Base-by-base conservation (phyloP, 2,113 vertebrate species). In the Eptatretus burgeri region DNA sequence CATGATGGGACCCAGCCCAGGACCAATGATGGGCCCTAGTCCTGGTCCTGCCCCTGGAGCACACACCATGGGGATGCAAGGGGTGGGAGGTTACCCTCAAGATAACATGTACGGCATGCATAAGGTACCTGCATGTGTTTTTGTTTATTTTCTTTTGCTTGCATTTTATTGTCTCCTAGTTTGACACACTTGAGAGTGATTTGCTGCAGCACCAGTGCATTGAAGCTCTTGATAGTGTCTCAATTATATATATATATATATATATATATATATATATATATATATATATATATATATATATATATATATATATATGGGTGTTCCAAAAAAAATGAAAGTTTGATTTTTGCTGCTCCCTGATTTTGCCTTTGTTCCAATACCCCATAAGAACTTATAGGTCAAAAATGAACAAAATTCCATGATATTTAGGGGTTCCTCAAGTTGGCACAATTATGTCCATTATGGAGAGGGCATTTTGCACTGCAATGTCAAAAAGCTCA, bases 11-110 rank as follows among this genome's bases (percentile, higher is more conserved):
- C 79, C 85, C 52, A 94, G 85, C 63, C 91, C 91, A 53, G 89
- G 89, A 69, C 91, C 87, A n/a, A 93, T 89, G 71, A 71, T 95
- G 63, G 91, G 88, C 64, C 88, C 88, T 49, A 95, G 88, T 67
- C 87, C 91, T 62, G 88, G 91, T 68, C 88, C 91, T 9, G 89
- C 89, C 11, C 89, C 77, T 16, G 81, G 82, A 27, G 74, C 81
- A 0, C 87, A 91, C 60, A 69, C 79, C 51, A 77, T 95, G 72
- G 79, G 83, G 2, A 67, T 77, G 2, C 83, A 85, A 73, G 83
- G 80, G 1, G 73, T 81, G 49, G 71, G 77, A 8, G 91, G 95
- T 66, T 98, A 83, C 70, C 74, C 81, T 27, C 86, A 85, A 71
- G 89, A 96, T 63, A 69, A 76, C 72, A 80, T 93, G 74, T 85